Percentiles rank a stretch among this genome's conserved stretches.
These are phyloP conservation scores for Pantala flavescens DNA, from an alignment of 1,140 invertebrate species.

Conservation along the genomic window DNA sequence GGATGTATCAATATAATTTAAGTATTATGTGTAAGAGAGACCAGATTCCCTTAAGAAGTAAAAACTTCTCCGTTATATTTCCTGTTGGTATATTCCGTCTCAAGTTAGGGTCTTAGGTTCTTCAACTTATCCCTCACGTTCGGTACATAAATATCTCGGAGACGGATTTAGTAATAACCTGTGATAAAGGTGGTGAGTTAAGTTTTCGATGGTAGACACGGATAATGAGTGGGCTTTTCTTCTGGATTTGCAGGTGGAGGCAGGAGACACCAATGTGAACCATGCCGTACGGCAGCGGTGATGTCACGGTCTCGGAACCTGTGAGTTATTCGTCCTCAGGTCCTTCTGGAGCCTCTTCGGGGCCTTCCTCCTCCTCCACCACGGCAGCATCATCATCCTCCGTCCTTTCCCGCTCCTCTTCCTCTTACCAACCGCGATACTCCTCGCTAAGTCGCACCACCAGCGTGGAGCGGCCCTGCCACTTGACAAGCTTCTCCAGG, in stretches of 20 bases:
- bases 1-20: too few relatives aligned
- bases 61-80: too few relatives aligned
- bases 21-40: too few relatives aligned
- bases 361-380: not conserved
- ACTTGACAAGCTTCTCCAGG: not conserved
- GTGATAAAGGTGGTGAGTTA: too few relatives aligned
- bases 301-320: constrained; percentile 15
- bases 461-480: constrained; percentile 9
- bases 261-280: not conserved
- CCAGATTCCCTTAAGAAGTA: too few relatives aligned
- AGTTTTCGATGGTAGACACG: too few relatives aligned
- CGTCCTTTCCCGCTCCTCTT: constrained; percentile 4
- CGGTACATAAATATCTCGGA: too few relatives aligned
- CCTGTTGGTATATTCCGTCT: too few relatives aligned
- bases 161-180: too few relatives aligned
- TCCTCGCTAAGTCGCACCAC: not conserved
- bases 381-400: not conserved
- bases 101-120: too few relatives aligned
- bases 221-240: too few relatives aligned
- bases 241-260: not conserved
- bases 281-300: constrained; percentile 15
- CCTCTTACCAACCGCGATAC: not conserved
- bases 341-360: not conserved
- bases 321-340: constrained; percentile 12
- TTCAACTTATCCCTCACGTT: too few relatives aligned